These are phyloP conservation scores for Sarcophaga subvicina DNA, from an alignment of 2,888 invertebrate species.

Conservation along the genomic window DNA sequence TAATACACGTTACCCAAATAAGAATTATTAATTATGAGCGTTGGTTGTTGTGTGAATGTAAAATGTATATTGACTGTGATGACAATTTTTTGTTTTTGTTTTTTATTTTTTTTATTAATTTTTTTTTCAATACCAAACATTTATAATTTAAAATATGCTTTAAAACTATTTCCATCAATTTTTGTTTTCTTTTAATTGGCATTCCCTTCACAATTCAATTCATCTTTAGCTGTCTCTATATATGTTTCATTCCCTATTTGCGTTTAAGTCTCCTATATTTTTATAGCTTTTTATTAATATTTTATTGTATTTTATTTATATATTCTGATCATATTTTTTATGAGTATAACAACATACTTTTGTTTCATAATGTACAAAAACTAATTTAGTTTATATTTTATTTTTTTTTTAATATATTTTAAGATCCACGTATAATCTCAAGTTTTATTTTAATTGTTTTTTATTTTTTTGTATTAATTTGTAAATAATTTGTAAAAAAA, in stretches of 20 bases:
- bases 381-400: not conserved
- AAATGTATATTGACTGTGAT: slow-evolving; percentile 66
- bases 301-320: not conserved
- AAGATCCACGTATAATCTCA: not conserved
- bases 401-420: not conserved
- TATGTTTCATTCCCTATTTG: not conserved
- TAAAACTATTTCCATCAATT: not conserved
- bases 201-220: not conserved
- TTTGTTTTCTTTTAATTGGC: not conserved
- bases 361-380: not conserved
- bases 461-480: not conserved
- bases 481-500: not conserved
- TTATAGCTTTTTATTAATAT: not conserved
- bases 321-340: not conserved
- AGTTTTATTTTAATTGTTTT: not conserved
- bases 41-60: slow-evolving; percentile 5
- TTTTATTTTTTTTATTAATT: slow-evolving; percentile 14
- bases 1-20: slow-evolving; percentile 30
- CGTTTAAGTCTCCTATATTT: not conserved
- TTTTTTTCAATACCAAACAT: slow-evolving; percentile 18
- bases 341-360: too few relatives aligned
- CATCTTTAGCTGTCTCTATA: not conserved
- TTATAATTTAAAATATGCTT: not conserved
- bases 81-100: slow-evolving; percentile 45
- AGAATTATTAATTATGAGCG: slow-evolving; percentile 24